These are phyloP conservation scores for Tychaedon coryphoeus DNA, from an alignment of 2,113 vertebrate genomes.

Conservation along the genomic window DNA sequence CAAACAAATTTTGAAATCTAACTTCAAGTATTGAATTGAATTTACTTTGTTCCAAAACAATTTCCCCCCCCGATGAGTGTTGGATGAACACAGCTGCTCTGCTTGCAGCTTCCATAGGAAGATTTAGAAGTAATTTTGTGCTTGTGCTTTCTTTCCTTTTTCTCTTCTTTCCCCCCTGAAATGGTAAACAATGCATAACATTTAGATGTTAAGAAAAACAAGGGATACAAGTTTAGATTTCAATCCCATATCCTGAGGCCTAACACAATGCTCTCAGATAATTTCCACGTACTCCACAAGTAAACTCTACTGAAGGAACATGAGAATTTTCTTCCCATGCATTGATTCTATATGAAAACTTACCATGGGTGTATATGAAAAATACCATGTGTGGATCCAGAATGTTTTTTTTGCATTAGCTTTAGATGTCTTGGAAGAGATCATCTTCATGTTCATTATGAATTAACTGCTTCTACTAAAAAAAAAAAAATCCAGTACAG, in stretches of 20 bases:
- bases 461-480: not conserved
- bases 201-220: not conserved
- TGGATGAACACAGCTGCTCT: not conserved
- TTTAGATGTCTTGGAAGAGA: not conserved
- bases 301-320: not conserved
- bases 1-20: not conserved
- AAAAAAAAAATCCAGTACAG: not conserved
- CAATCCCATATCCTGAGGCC: not conserved
- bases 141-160: not conserved
- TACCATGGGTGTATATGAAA: not conserved
- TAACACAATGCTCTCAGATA: not conserved
- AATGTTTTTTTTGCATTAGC: not conserved
- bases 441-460: not conserved
- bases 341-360: not conserved
- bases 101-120: not conserved
- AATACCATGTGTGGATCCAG: not conserved
- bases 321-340: not conserved
- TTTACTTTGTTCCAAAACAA: not conserved
- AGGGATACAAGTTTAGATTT: not conserved
- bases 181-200: not conserved
- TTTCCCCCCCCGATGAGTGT: not conserved
- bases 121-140: not conserved
- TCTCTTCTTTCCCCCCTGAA: accelerated
- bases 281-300: not conserved
- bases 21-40: not conserved